phyloP scores from a whole-genome alignment of 1,140 invertebrate species.

The Littorina saxatilis region DNA sequence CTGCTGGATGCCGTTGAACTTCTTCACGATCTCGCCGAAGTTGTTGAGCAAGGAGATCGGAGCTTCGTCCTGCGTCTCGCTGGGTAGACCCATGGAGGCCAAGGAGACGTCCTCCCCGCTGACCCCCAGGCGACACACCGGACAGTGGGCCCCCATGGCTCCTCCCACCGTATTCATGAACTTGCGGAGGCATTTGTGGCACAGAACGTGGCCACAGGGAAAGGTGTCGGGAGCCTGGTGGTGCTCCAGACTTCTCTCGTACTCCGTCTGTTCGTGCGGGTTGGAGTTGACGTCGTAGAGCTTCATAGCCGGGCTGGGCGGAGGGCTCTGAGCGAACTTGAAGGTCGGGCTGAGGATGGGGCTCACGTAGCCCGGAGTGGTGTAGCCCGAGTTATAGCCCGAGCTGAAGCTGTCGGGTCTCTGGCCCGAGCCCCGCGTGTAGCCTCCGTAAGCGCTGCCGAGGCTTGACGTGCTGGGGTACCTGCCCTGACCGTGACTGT shows the following conservation, averaged over 20 bases:
- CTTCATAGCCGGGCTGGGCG: constrained; percentile 12
- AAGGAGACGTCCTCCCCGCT: constrained; percentile 36
- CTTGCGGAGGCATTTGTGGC: constrained; percentile 68
- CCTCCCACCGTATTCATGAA: constrained; percentile 51
- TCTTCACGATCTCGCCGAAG: constrained; percentile 67
- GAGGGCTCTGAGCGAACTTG: constrained; percentile 33
- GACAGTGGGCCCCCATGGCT: constrained; percentile 45
- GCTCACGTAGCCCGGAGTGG: constrained; percentile 20
- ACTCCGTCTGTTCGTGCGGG: constrained; percentile 38
- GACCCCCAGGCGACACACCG: constrained; percentile 51
- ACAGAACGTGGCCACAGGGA: constrained; percentile 70
- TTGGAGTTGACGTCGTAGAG: constrained; percentile 33
- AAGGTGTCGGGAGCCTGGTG: constrained; percentile 68
- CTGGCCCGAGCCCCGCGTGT: background rate
- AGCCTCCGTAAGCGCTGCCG: background rate
- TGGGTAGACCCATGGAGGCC: constrained; percentile 40
- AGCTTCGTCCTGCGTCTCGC: constrained; percentile 2
- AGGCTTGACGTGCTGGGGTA: background rate
- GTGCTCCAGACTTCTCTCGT: constrained; percentile 54
- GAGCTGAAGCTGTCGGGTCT: constrained; percentile 32
- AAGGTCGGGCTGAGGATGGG: constrained; percentile 16
- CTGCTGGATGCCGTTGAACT: constrained; percentile 61
- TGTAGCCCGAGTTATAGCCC: constrained; percentile 32
- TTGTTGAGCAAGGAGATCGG: constrained; percentile 66
- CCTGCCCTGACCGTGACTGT: background rate